Base-by-base conservation (phyloP, 2,113 vertebrate genomes). In the Sula dactylatra region DNA sequence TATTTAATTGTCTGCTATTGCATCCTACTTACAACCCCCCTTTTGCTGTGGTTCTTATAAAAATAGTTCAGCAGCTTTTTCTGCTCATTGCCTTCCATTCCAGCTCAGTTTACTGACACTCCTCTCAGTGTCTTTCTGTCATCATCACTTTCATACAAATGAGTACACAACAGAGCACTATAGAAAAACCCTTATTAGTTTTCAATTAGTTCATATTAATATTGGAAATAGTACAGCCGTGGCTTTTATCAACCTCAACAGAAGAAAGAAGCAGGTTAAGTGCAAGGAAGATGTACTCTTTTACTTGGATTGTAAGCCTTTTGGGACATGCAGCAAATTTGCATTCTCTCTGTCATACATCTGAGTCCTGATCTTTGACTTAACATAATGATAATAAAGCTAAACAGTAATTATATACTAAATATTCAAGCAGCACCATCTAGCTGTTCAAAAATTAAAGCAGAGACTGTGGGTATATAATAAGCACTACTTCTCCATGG, bases 391-490 rank as follows among this genome's bases (percentile, higher is more conserved):
- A 49, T 50, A 90, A 55, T 32, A 72, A 64, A 86, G 29, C 9
- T 62, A 9, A 47, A 84, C 15, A 71, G 20, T 44, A 78, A 83
- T 77, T 55, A 31, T 2, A 76, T 1, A 44, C 9, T 34, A 64
- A 56, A 40, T 74, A 91, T 52, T 86, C 20, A 76, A 65, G 78
- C 54, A 88, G 84, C 91, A 96, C 70, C 82, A 93, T 29, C 93
- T 91, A 94, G 92, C 87, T 94, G 84, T 72, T 58, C 64, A 82
- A 93, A 90, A 88, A 52, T 16, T 31, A 65, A 82, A 66, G 45
- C 45, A 47, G 14, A n/a, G 13, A 21, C 21, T 34, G 16, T 11
- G 31, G 5, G 21, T 25, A 19, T 59, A 12, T 1, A 50, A 11
- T 18, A 70, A 85, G 29, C 20, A 31, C 5, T 27, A 34, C 9